Percentiles rank a stretch among this genome's conserved stretches.
Conservation (phyloP, 2,113 vertebrate species). For the Conger conger region DNA sequence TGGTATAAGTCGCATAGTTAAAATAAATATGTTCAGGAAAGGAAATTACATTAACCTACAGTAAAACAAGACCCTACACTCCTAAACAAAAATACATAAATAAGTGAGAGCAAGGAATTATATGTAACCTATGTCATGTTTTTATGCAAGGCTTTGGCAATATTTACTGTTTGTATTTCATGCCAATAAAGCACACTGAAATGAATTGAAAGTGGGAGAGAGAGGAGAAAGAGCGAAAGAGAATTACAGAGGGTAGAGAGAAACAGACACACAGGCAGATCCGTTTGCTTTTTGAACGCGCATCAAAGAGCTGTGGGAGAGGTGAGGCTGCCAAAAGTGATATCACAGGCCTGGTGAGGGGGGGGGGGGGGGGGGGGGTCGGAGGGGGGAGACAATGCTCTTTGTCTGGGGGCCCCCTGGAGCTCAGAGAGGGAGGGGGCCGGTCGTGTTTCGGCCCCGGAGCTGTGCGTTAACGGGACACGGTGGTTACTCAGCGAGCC, state of each 20-base stretch:
- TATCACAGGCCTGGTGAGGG: neutral
- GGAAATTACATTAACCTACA: too few relatives aligned
- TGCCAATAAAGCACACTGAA: too few relatives aligned
- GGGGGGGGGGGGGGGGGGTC: too few relatives aligned
- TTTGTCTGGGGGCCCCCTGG: neutral
- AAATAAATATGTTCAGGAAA: too few relatives aligned
- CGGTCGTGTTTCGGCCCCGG: conserved; percentile 3
- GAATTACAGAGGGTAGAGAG: neutral
- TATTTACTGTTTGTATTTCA: too few relatives aligned
- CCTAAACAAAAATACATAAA: too few relatives aligned
- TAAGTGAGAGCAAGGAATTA: too few relatives aligned
- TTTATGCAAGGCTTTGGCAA: too few relatives aligned
- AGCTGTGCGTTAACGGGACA: conserved; percentile 46
- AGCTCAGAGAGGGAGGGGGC: neutral
- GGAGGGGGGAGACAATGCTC: neutral
- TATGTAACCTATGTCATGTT: too few relatives aligned
- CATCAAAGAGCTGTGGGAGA: neutral
- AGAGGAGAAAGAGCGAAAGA: neutral
- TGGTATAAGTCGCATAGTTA: too few relatives aligned
- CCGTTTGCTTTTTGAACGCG: neutral
- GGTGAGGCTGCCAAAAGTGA: neutral
- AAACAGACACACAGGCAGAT: neutral
- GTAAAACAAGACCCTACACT: too few relatives aligned
- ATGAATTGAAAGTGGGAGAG: neutral
- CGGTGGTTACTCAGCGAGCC: conserved; percentile 50